A percentile compares a stretch with the other conserved stretches of the same genome.
Evolutionary conservation across 2,888 invertebrate species (phyloP).

Genomic region (Salpingus planirostris): DNA sequence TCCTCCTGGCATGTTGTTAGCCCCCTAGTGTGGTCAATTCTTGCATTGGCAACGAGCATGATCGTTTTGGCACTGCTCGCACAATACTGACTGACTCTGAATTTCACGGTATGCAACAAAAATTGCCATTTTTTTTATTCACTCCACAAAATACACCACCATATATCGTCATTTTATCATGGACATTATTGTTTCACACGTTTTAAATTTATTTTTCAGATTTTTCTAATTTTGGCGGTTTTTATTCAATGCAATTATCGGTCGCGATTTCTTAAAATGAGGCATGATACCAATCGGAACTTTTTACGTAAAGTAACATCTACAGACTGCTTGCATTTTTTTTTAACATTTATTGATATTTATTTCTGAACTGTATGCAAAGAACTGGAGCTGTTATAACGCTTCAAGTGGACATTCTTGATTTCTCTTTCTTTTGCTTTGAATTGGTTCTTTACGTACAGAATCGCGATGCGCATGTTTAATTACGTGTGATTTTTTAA

Average conservation of each 20-base stretch:
- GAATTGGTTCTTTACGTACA: slow-evolving; percentile 35
- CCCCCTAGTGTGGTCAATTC: slow-evolving; percentile 41
- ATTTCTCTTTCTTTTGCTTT: slow-evolving; percentile 11
- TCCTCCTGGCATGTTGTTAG: slow-evolving; percentile 42
- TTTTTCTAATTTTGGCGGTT: too few relatives aligned
- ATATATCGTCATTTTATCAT: slow-evolving; percentile 13
- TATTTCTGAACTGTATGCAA: slow-evolving; percentile 35
- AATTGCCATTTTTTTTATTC: slow-evolving; percentile 13
- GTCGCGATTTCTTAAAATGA: slow-evolving; percentile 35
- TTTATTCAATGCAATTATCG: too few relatives aligned
- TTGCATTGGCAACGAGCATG: slow-evolving; percentile 44
- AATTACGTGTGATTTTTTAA: too few relatives aligned
- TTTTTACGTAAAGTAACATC: too few relatives aligned
- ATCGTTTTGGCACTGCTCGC: slow-evolving; percentile 42
- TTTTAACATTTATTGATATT: too few relatives aligned
- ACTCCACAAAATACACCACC: slow-evolving; percentile 7
- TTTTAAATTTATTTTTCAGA: too few relatives aligned
- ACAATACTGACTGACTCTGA: slow-evolving; percentile 32
- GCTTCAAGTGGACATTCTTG: too few relatives aligned
- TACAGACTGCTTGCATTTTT: slow-evolving; percentile 27
- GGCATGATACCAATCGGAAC: slow-evolving; percentile 31
- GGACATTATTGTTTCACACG: too few relatives aligned
- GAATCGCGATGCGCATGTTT: too few relatives aligned
- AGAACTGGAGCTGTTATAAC: too few relatives aligned
- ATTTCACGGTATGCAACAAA: slow-evolving; percentile 39